phyloP scores from a whole-genome alignment of 1,140 invertebrate genomes.

The Pectinophora gossypiella region DNA sequence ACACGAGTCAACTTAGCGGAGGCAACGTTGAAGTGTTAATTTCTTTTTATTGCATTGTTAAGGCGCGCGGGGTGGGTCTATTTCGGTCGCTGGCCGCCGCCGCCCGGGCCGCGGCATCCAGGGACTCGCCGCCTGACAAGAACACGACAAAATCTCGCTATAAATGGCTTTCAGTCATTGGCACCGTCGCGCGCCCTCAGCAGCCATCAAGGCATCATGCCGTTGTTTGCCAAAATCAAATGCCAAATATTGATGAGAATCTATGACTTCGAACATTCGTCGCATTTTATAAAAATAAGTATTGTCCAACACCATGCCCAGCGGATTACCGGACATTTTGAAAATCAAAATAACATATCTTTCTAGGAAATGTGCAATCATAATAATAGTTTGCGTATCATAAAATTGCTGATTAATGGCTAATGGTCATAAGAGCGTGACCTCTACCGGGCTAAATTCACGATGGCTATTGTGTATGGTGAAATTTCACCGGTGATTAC shows the following conservation, averaged over 20 bases:
- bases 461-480: conserved; percentile 47
- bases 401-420: conserved; percentile 47
- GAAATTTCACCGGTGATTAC: conserved; percentile 69
- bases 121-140: conserved; percentile 59
- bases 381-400: conserved; percentile 22
- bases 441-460: conserved; percentile 32
- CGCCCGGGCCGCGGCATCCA: conserved; percentile 59
- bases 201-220: conserved; percentile 13
- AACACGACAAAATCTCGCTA: conserved; percentile 61
- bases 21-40: conserved; percentile 65
- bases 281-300: too few relatives aligned
- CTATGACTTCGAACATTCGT: too few relatives aligned
- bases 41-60: conserved; percentile 76
- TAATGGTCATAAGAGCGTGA: conserved; percentile 54
- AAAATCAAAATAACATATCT: conserved; percentile 27
- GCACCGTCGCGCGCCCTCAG: conserved; percentile 20
- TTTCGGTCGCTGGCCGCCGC: conserved; percentile 61
- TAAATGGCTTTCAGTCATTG: conserved; percentile 59
- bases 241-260: neutral
- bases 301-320: too few relatives aligned
- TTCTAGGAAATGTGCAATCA: conserved; percentile 44
- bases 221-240: neutral
- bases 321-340: conserved; percentile 5
- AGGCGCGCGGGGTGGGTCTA: conserved; percentile 63
- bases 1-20: conserved; percentile 70